Conservation (phyloP, 2,113 vertebrate species). For the Acanthochromis polyacanthus region DNA sequence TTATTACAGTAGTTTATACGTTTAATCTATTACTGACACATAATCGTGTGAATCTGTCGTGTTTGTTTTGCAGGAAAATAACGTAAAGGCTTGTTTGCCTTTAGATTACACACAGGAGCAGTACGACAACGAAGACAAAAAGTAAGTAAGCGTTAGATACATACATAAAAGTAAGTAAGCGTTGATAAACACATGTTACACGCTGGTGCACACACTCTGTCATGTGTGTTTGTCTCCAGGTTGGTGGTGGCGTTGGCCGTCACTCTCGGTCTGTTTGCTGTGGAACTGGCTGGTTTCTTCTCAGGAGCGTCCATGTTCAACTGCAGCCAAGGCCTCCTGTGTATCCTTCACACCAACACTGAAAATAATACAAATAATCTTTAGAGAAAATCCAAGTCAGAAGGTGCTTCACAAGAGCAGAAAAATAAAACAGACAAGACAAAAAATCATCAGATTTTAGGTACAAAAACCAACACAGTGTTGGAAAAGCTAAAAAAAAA, state of each 20-base stretch:
- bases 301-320: constrained; percentile 94
- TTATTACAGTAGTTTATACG: no score
- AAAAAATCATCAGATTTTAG: no score
- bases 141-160: constrained; percentile 78
- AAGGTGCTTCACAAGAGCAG: no score
- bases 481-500: no score
- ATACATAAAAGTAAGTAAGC: constrained; percentile 79
- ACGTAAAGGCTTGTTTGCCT: constrained; percentile 88
- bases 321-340: constrained; percentile 88
- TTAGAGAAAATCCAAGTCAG: no score
- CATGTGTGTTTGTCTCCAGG: constrained; percentile 72
- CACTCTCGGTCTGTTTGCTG: constrained; percentile 88
- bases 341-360: constrained; percentile 86
- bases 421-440: no score
- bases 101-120: constrained; percentile 86
- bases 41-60: not conserved
- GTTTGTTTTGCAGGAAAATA: constrained; percentile 85
- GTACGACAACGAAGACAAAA: constrained; percentile 83
- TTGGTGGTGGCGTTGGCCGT: constrained; percentile 88
- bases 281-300: constrained; percentile 90
- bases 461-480: no score
- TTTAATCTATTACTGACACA: no score
- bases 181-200: not conserved
- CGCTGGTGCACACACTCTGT: not conserved
- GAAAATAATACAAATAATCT: no score